Evolutionary conservation across 2,888 invertebrate genomes (phyloP), one percentile per base, ranked within the genome.

Genomic region (Melanotus villosus): DNA sequence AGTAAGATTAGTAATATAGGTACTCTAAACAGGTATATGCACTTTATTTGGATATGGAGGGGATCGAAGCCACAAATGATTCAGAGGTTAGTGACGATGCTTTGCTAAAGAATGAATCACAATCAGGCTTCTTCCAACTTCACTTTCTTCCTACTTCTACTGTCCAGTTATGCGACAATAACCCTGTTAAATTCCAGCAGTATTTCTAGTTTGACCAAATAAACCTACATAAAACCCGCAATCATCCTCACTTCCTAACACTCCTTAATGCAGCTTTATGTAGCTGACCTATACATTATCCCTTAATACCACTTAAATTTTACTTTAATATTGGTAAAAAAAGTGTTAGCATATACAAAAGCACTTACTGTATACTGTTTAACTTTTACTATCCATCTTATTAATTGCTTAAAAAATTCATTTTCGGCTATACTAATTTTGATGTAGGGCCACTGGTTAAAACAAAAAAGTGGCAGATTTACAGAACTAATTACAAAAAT

Each of bases 1-100:
- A 64, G 64, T 67, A 57, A 58, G 71, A 73, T 71, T 73, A 73
- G 68, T 73, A 72, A 72, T 72, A 69, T 60, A 58, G 68, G 70
- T 71, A 70, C 67, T 65, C 67, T 67, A 71, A 73, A 68, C 70
- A 72, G 69, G 68, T 72, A 72, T 72, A 54, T 72, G 62, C 68
- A 71, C 66, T 72, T 70, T 69, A 73, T 73, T 73, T 73, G 69
- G 73, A 54, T 36, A 56, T 65, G 71, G 73, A 58, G 67, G 72
- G 68, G 67, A 60, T 38, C 62, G 43, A 41, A 63, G 60, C 63
- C 63, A 43, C 54, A 50, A 73, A 66, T 73, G 73, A 73, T 68
- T 73, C 73, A 73, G 65, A 68, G 59, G 58, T 68, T 60, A 56
- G 60, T 63, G 68, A 63, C 69, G 57, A 63, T 60, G 56, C 70